phyloP scores from a whole-genome alignment of 2,888 invertebrate genomes.

The Emesis russula region DNA sequence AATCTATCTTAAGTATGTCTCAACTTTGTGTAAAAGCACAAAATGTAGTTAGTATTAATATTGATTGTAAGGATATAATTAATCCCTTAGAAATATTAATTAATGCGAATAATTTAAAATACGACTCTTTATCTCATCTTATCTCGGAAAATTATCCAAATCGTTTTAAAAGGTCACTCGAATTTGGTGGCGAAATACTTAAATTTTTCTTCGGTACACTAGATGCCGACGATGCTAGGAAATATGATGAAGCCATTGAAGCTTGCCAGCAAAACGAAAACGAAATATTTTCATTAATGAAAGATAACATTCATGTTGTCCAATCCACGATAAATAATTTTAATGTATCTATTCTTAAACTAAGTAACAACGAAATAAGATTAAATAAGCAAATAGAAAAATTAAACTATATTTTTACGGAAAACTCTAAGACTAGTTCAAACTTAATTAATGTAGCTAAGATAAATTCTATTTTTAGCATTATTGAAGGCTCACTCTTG shows the following conservation, averaged over 20 bases:
- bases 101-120: too few relatives aligned
- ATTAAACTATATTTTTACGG: background rate
- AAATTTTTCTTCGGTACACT: background rate
- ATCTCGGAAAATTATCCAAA: background rate
- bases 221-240: background rate
- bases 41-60: background rate
- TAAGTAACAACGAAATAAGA: background rate
- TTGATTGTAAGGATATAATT: background rate
- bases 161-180: background rate
- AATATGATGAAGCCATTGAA: background rate
- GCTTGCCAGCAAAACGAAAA: background rate
- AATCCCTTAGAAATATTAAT: too few relatives aligned
- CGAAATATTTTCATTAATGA: background rate
- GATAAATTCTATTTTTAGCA: background rate
- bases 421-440: background rate
- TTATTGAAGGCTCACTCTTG: background rate
- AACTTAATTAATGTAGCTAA: background rate
- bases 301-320: background rate
- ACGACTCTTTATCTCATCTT: background rate
- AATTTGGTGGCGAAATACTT: background rate
- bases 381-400: conserved; percentile 11
- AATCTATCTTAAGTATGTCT: background rate
- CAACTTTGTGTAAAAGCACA: background rate
- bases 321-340: background rate
- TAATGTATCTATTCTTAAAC: background rate